A percentile compares a stretch with the other conserved stretches of the same genome.
Conservation (phyloP, 2,888 invertebrate genomes). For the Orchesellides sinensis region DNA sequence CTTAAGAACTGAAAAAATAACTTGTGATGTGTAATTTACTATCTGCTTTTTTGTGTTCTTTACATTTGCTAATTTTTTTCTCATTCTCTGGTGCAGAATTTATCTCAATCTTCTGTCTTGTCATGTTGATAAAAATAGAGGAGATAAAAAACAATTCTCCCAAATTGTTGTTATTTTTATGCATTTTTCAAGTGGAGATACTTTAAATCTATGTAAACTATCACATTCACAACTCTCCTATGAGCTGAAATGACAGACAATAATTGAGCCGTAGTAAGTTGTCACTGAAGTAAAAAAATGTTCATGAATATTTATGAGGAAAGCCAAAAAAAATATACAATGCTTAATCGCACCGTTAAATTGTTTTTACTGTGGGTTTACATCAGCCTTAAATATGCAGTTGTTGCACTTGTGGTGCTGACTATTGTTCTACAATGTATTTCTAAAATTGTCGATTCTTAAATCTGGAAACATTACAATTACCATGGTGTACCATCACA, state of each 20-base stretch:
- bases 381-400: no score
- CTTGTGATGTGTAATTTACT: neutral
- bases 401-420: no score
- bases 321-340: neutral
- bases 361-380: no score
- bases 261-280: no score
- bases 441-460: no score
- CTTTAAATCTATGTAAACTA: neutral
- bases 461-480: no score
- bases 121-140: neutral
- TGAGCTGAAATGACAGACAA: no score
- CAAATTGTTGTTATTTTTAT: neutral
- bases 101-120: slow-evolving; percentile 73
- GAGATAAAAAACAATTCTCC: neutral
- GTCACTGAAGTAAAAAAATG: slow-evolving; percentile 11
- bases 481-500: no score
- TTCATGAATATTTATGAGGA: slow-evolving; percentile 40
- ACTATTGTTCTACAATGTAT: no score
- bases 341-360: neutral
- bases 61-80: slow-evolving; percentile 73
- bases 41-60: slow-evolving; percentile 65
- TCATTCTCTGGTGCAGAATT: slow-evolving; percentile 75
- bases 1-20: slow-evolving; percentile 39
- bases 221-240: no score
- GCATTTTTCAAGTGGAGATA: neutral